Conservation (phyloP, 2,113 vertebrate genomes). For the Poeciliopsis retropinna region DNA sequence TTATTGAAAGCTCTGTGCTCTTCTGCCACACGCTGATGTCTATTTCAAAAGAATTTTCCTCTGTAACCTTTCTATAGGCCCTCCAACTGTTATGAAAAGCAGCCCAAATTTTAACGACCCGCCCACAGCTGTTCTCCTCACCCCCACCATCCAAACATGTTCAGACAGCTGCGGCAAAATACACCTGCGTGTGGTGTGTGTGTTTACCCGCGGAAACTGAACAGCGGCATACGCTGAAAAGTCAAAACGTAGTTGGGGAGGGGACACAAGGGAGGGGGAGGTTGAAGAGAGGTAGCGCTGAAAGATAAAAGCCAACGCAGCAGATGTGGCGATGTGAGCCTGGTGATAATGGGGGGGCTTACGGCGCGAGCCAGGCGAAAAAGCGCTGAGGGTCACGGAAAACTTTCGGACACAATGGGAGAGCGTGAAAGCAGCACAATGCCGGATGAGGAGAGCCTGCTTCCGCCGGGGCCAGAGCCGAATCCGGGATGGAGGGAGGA, state of each 20-base stretch:
- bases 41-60: too few relatives aligned
- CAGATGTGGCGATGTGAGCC: conserved; percentile 53
- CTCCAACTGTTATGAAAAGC: too few relatives aligned
- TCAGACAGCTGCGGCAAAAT: too few relatives aligned
- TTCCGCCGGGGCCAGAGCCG: conserved; percentile 48
- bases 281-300: conserved; percentile 17
- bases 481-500: conserved; percentile 24
- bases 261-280: not conserved
- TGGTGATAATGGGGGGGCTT: conserved; percentile 74
- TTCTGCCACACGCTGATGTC: too few relatives aligned
- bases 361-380: conserved; percentile 50
- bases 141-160: too few relatives aligned
- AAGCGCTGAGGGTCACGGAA: conserved; percentile 78
- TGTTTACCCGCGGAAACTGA: not conserved
- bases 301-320: conserved; percentile 79
- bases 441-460: conserved; percentile 39
- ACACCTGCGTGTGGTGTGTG: too few relatives aligned
- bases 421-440: conserved; percentile 29
- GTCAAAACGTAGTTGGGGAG: not conserved
- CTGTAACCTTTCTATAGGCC: too few relatives aligned
- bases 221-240: not conserved
- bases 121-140: too few relatives aligned
- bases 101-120: too few relatives aligned
- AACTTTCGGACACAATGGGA: conserved; percentile 55
- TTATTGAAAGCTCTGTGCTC: too few relatives aligned